These are phyloP conservation scores for Melanotaenia trifasciata DNA, from an alignment of 2,797 vertebrate genomes.

Conservation along the genomic window DNA sequence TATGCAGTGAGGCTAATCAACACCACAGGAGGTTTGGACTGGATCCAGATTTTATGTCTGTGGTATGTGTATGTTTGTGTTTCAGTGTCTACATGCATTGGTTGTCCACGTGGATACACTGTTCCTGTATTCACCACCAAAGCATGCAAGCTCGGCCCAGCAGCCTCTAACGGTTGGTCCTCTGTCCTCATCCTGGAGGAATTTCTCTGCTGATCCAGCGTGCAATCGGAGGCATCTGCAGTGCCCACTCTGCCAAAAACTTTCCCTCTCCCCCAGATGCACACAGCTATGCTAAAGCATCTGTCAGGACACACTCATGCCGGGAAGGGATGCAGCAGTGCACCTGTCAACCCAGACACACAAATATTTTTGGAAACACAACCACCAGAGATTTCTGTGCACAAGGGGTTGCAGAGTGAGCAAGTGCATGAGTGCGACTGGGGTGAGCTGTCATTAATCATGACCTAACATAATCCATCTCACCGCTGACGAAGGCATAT, in stretches of 20 bases:
- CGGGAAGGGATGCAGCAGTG: slow-evolving; percentile 66
- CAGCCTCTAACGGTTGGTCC: slow-evolving; percentile 34
- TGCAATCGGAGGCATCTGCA: slow-evolving; percentile 78
- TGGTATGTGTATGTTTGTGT: slow-evolving; percentile 9
- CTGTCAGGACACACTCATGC: slow-evolving; percentile 46
- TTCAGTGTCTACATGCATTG: slow-evolving; percentile 10
- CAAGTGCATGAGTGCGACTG: slow-evolving; percentile 47
- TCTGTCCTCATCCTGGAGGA: slow-evolving; percentile 64
- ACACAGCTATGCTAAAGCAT: slow-evolving; percentile 57
- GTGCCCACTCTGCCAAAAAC: slow-evolving; percentile 67
- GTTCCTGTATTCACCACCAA: slow-evolving; percentile 26
- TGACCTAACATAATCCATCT: slow-evolving; percentile 60
- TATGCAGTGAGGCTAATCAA: slow-evolving; percentile 52
- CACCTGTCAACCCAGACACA: slow-evolving; percentile 36
- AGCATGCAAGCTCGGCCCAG: slow-evolving; percentile 45
- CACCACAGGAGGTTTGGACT: slow-evolving; percentile 53
- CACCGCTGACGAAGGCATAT: slow-evolving; percentile 36
- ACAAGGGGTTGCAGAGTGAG: slow-evolving; percentile 30
- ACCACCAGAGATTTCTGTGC: slow-evolving; percentile 30
- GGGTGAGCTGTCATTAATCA: slow-evolving; percentile 62
- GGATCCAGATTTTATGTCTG: slow-evolving; percentile 38
- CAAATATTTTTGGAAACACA: slow-evolving; percentile 36
- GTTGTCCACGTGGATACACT: slow-evolving; percentile 20
- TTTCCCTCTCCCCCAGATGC: slow-evolving; percentile 34
- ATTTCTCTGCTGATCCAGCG: slow-evolving; percentile 76